Percentiles rank a stretch among this genome's conserved stretches.
Evolutionary conservation across 2,113 vertebrate genomes (phyloP).

Genomic region (Xiphias gladius): DNA sequence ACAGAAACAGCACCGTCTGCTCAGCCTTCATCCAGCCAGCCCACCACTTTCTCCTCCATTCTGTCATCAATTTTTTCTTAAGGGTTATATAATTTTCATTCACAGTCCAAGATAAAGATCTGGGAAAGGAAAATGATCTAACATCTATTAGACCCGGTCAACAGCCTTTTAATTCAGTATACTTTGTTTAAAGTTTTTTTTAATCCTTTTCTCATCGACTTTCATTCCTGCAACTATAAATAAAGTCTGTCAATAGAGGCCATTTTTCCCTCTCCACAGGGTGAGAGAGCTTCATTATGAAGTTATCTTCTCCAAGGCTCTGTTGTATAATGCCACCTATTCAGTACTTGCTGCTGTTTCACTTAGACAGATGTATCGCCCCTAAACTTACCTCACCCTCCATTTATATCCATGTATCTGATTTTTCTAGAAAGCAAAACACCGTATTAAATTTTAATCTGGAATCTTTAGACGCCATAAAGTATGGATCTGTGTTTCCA

Average conservation of each 20-base stretch:
- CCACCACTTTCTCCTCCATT: conserved; percentile 23
- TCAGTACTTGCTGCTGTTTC: conserved; percentile 49
- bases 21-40: conserved; percentile 27
- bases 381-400: conserved; percentile 1
- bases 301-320: conserved; percentile 54
- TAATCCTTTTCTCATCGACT: conserved; percentile 34
- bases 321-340: conserved; percentile 52
- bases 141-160: conserved; percentile 42
- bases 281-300: conserved; percentile 47
- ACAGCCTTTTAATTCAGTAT: conserved; percentile 37
- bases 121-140: conserved; percentile 23
- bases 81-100: conserved; percentile 47
- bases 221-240: conserved; percentile 52
- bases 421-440: conserved; percentile 34
- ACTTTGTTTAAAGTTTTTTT: conserved; percentile 32
- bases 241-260: conserved; percentile 52
- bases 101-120: conserved; percentile 45
- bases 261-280: conserved; percentile 40
- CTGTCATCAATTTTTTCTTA: conserved; percentile 29
- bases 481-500: background rate
- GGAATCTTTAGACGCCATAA: background rate
- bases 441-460: conserved; percentile 1
- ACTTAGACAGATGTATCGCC: conserved; percentile 22
- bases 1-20: background rate
- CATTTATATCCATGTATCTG: conserved; percentile 6